phyloP scores from a whole-genome alignment of 1,140 invertebrate genomes.

The Lepidurus couesii region DNA sequence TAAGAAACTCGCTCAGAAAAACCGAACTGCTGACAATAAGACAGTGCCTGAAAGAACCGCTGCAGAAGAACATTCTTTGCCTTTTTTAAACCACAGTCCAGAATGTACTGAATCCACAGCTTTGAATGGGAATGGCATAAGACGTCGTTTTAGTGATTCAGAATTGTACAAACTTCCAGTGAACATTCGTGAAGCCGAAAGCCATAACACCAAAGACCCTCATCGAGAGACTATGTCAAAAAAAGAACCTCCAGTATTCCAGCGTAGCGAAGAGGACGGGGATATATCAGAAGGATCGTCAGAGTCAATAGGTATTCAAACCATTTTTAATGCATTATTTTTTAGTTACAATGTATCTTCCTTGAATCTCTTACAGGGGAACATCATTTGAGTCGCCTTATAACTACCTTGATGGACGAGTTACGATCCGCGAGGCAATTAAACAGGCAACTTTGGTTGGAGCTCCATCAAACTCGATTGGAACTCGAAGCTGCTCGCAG shows the following conservation, averaged over 20 bases:
- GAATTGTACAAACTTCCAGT: neutral
- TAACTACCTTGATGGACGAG: neutral
- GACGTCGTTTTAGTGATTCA: neutral
- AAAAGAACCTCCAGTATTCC: neutral
- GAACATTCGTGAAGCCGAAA: neutral
- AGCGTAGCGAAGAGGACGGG: neutral
- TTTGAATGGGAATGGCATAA: neutral
- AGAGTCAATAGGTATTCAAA: neutral
- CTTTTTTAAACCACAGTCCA: neutral
- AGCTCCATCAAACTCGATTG: neutral
- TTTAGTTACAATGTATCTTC: neutral
- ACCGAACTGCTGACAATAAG: neutral
- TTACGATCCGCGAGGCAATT: neutral
- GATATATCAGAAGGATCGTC: neutral
- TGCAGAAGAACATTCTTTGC: neutral
- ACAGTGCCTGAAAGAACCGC: neutral
- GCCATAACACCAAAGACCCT: neutral
- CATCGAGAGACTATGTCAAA: neutral
- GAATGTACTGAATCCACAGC: neutral
- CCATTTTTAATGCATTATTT: neutral
- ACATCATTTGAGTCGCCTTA: neutral
- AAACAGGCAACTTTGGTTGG: slow-evolving; percentile 4
- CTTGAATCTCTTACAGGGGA: neutral
- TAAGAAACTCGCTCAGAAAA: slow-evolving; percentile 5
- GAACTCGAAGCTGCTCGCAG: neutral